phyloP scores from a whole-genome alignment of 2,888 invertebrate species.

The Scaptomyza caliginosa region DNA sequence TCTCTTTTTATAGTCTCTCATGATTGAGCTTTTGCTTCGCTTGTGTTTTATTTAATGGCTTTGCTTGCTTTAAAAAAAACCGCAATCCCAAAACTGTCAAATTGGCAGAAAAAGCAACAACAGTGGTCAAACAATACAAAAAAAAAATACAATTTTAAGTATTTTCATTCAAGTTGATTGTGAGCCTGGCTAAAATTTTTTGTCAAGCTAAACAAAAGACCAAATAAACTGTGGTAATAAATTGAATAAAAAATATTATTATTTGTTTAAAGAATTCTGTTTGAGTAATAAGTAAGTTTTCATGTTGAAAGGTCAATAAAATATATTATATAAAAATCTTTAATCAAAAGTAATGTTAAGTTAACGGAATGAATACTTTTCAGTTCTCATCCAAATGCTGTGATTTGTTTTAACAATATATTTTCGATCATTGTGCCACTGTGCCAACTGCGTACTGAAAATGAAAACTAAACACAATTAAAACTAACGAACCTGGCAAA shows the following conservation, averaged over 20 bases:
- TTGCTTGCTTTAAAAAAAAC: constrained; percentile 48
- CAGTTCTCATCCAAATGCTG: not conserved
- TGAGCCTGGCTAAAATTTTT: constrained; percentile 24
- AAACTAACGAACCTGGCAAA: constrained; percentile 80
- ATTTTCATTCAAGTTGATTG: constrained; percentile 51
- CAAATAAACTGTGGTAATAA: not conserved
- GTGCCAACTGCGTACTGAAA: constrained; percentile 41
- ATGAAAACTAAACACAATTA: constrained; percentile 77
- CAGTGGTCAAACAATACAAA: constrained; percentile 14
- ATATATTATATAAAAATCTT: no score
- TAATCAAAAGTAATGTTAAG: no score
- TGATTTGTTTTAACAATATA: not conserved
- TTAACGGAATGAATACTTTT: no score
- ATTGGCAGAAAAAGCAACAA: constrained; percentile 58
- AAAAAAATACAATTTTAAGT: constrained; percentile 3
- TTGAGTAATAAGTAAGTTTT: not conserved
- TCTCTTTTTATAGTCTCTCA: not conserved
- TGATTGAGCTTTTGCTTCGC: constrained; percentile 19
- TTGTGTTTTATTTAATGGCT: constrained; percentile 60
- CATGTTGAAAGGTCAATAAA: not conserved
- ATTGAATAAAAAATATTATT: not conserved
- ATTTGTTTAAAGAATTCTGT: not conserved
- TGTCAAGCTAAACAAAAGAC: constrained; percentile 27
- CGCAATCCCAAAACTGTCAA: constrained; percentile 64
- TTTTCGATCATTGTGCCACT: constrained; percentile 9